Conservation (phyloP, 92 coral and sea anemone genomes). For the Porites divaricata region DNA sequence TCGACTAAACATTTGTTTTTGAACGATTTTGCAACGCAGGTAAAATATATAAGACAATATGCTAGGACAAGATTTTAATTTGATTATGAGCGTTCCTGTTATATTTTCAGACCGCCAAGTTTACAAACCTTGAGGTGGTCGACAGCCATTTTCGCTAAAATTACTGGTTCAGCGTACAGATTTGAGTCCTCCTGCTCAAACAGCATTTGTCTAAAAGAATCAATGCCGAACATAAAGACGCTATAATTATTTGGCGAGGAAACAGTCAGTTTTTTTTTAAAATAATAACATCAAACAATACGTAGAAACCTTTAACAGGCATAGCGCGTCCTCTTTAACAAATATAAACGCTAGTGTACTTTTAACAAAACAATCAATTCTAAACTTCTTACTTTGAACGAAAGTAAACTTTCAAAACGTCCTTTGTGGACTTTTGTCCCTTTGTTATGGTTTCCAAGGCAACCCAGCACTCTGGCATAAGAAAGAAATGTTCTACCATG, state of each 20-base stretch:
- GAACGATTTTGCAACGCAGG: background rate
- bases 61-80: background rate
- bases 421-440: conserved; percentile 40
- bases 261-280: too few species aligned
- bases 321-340: background rate
- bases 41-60: too few species aligned
- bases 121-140: conserved; percentile 63
- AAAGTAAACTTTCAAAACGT: conserved; percentile 49
- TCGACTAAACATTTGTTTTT: background rate
- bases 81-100: too few species aligned
- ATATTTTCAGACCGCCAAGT: too few species aligned
- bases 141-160: conserved; percentile 53
- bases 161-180: conserved; percentile 68
- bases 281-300: background rate
- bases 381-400: conserved; percentile 45
- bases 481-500: conserved; percentile 53
- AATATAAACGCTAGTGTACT: background rate
- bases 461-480: conserved; percentile 66
- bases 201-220: conserved; percentile 53
- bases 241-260: background rate
- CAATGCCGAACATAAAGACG: background rate
- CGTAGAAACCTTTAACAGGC: background rate
- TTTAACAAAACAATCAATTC: too few species aligned
- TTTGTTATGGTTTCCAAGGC: conserved; percentile 64
- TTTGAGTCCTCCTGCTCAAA: conserved; percentile 82